phyloP scores from a whole-genome alignment of 2,888 invertebrate genomes.

The Nematopogon swammerdamellus region DNA sequence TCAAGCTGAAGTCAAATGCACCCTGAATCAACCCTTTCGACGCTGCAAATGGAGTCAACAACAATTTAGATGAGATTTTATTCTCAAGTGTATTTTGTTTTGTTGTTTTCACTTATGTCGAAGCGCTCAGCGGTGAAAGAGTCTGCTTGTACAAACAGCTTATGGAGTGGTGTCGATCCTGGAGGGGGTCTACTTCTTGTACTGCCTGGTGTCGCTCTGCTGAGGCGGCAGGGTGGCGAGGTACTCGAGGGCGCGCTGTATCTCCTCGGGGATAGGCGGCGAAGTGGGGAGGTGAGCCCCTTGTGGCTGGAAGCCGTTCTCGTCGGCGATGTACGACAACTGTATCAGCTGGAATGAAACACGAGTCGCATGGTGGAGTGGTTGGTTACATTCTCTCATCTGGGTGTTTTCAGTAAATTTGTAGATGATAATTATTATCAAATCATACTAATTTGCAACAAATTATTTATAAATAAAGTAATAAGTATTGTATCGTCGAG shows the following conservation, averaged over 20 bases:
- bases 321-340: slow-evolving; percentile 65
- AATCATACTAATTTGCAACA: no score
- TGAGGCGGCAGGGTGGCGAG: slow-evolving; percentile 61
- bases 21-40: no score
- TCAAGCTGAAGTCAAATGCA: no score
- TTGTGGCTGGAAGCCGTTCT: slow-evolving; percentile 69
- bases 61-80: no score
- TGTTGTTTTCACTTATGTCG: no score
- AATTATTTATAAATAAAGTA: no score
- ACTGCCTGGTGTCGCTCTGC: slow-evolving; percentile 22
- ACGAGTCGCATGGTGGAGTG: background rate
- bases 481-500: no score
- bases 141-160: no score
- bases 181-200: slow-evolving; percentile 16
- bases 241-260: slow-evolving; percentile 62
- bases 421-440: background rate
- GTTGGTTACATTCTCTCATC: background rate
- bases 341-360: slow-evolving; percentile 45
- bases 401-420: background rate
- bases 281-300: slow-evolving; percentile 62
- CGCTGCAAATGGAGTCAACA: no score
- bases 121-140: no score
- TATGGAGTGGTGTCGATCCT: no score
- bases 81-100: no score
- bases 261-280: slow-evolving; percentile 67